phyloP scores from a whole-genome alignment of 2,113 vertebrate genomes.

The Tringa solitaria region DNA sequence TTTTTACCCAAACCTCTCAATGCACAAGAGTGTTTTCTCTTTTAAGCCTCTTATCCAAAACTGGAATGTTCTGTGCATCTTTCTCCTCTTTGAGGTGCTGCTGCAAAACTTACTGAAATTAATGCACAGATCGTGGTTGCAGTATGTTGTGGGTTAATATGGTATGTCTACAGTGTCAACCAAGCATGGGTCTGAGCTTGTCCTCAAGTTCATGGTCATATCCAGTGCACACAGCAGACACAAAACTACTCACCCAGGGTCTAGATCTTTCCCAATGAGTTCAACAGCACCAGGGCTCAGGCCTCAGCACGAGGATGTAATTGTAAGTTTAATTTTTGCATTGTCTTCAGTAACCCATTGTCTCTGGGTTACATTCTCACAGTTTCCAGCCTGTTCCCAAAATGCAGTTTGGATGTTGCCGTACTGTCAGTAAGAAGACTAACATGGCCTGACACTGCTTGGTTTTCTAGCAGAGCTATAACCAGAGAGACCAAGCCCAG shows the following conservation, averaged over 20 bases:
- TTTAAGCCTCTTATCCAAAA: background rate
- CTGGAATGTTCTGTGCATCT: background rate
- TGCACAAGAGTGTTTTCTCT: background rate
- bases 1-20: background rate
- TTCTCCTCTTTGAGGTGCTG: background rate
- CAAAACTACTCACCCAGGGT: background rate
- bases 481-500: background rate
- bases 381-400: background rate
- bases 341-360: background rate
- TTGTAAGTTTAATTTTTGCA: background rate
- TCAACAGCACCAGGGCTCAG: background rate
- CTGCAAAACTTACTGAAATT: background rate
- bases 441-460: background rate
- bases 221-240: fast-evolving
- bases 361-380: background rate
- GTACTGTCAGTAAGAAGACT: background rate
- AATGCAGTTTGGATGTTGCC: background rate
- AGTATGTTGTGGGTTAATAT: background rate
- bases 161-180: background rate
- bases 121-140: background rate
- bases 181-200: background rate
- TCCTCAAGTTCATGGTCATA: background rate
- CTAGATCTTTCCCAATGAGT: background rate
- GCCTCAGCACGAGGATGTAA: background rate
- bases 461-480: background rate